phyloP scores from a whole-genome alignment of 2,888 invertebrate genomes.

The Andrena dorsata region DNA sequence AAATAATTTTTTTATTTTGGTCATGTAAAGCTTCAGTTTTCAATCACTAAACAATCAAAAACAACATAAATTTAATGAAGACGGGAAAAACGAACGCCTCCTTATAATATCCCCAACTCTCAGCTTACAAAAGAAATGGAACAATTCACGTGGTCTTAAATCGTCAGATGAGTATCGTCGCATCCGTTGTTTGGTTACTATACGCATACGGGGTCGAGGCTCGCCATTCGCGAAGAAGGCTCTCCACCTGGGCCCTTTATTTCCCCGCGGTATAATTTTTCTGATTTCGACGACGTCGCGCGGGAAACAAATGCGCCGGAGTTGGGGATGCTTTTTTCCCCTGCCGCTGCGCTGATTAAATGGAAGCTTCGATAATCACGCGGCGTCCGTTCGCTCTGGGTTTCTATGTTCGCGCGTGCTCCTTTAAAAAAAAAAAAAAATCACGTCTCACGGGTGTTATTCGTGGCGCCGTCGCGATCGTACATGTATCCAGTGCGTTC shows the following conservation, averaged over 20 bases:
- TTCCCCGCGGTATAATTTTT: constrained; percentile 40
- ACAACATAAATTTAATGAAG: too few species aligned
- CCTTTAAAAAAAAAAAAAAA: background rate
- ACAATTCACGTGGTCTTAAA: background rate
- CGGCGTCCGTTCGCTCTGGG: background rate
- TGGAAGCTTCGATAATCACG: constrained; percentile 7
- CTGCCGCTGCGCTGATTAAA: constrained; percentile 1
- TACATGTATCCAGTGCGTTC: constrained; percentile 55
- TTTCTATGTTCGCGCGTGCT: background rate
- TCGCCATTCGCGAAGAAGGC: too few species aligned
- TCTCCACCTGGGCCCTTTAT: constrained; percentile 12
- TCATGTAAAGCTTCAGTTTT: too few species aligned
- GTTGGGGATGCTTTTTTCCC: background rate
- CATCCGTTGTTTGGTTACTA: too few species aligned
- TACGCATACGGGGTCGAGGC: too few species aligned
- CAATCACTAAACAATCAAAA: too few species aligned
- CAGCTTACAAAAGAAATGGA: too few species aligned
- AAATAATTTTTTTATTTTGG: too few species aligned
- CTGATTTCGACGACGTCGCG: constrained; percentile 18
- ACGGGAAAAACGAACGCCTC: too few species aligned
- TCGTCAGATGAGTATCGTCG: background rate
- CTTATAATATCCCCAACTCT: too few species aligned
- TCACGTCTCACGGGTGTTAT: constrained; percentile 36
- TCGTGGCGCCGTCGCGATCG: constrained; percentile 51
- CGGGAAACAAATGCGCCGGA: constrained; percentile 11